Percentiles rank a stretch among this genome's conserved stretches.
These are phyloP conservation scores for Adela reaumurella DNA, from an alignment of 2,888 invertebrate genomes.

Conservation along the genomic window DNA sequence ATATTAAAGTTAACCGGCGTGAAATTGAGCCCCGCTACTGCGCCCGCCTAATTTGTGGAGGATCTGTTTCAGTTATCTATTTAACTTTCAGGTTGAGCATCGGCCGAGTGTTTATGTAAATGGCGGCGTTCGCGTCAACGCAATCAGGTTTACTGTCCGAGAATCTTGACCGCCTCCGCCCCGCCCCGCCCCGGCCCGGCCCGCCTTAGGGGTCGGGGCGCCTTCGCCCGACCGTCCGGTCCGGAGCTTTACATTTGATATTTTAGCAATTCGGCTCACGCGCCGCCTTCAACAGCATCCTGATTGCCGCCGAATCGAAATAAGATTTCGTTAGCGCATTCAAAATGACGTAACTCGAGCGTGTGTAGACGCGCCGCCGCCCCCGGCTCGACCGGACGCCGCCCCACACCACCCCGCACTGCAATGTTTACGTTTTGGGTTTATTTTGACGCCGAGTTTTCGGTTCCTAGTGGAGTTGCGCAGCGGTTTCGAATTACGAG, in stretches of 20 bases:
- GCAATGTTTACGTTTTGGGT: background rate
- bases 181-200: background rate
- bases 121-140: background rate
- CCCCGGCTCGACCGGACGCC: background rate
- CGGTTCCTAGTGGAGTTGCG: too few species aligned
- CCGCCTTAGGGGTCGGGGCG: conserved; percentile 24
- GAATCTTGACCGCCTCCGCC: background rate
- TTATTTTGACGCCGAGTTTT: too few species aligned
- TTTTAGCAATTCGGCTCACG: conserved; percentile 51
- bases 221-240: conserved; percentile 31
- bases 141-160: background rate
- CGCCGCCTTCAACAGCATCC: conserved; percentile 49
- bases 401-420: background rate
- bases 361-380: background rate
- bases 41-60: background rate
- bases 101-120: background rate
- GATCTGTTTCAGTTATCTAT: background rate
- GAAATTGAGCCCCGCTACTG: background rate
- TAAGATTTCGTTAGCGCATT: conserved; percentile 53
- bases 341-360: conserved; percentile 22
- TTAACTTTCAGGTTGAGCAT: background rate
- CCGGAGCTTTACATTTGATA: conserved; percentile 33
- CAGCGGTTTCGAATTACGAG: too few species aligned
- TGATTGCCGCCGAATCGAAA: conserved; percentile 58
- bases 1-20: background rate